Base-by-base conservation (phyloP, 2,888 invertebrate species). In the Andrena haemorrhoa region DNA sequence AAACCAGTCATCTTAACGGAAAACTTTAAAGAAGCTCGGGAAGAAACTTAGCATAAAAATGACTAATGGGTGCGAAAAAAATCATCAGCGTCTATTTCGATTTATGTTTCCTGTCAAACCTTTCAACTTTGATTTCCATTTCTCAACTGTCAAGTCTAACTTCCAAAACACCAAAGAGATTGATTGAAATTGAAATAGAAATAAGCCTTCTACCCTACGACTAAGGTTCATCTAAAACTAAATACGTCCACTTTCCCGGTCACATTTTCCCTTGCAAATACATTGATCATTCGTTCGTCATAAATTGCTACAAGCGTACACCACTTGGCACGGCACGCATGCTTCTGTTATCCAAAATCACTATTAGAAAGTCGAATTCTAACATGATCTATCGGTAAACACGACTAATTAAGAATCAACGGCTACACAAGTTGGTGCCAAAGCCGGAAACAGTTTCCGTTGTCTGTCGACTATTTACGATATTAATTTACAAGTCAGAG, bases 341-440 rank as follows among this genome's bases (percentile, higher is more conserved):
- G 12, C 41, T 41, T 41, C 41, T 16, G 16, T 41, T 47, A 8
- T 41, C 16, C 7, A 16, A 41, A 41, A 51, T 53, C 29, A 12
- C 2, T 10, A 74, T 76, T 64, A 35, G 5, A 64, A 70, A 71
- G 63, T 77, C 49, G 65, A 72, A 72, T 75, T 61, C 7, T 3
- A 10, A n/a, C 64, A n/a, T 12, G 1, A 16, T 16, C 23, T n/a
- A 35, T 68, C 51, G 8, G 35, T 29, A 2, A 23, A 31, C 31
- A 58, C 7, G 4, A 31, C 20, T 31, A 16, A 63, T 60, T 35
- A 60, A 31, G 1, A n/a, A 41, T 16, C 33, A 33, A 20, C 5
- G 2, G 26, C 12, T 16, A 29, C 7, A 7, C 6, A 31, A 23
- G 6, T 7, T 16, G 16, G 6, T 2, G 6, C 20, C 33, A 49